Evolutionary conservation across 1,140 invertebrate species (phyloP), one percentile per base, ranked within the genome.

Genomic region (Zaprionus africanus): DNA sequence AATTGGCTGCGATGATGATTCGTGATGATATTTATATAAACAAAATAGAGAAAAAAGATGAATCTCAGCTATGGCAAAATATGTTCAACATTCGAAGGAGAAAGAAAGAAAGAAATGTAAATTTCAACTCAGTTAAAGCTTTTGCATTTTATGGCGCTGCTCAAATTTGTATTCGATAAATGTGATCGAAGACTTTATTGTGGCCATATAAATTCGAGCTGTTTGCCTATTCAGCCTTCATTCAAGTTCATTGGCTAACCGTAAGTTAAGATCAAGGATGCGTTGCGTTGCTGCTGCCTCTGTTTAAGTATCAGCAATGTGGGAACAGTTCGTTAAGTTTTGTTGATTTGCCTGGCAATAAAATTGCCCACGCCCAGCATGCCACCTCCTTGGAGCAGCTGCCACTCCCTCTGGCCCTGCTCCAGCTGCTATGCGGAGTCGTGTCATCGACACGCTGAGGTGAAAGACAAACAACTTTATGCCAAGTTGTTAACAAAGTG

Each of bases 391-490:
- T 7, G 17, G 6, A 17, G 2, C 17, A 6, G 6, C 12, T 24
- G 38, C 38, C 38, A 41, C 2, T 41, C 38, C 38, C 15, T 12
- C 13, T 4, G 11, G 19, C 17, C 38, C 34, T 11, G 36, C 19
- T 11, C 12, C 5, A 11, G 54, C 2, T 51, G 56, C n/a, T 51
- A 12, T 54, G 43, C 58, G 80, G 70, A 71, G 81, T 76, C 76
- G 74, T 85, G 82, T 85, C 82, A 85, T 85, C 82, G 82, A 85
- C 82, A 85, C 79, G 82, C 79, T 59, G 65, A 86, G 79, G 79
- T 82, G 82, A 86, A 86, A 86, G 82, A 87, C 83, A 87, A 87
- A 86, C 83, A 86, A 79, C 82, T 86, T 86, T 78, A 85, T 85
- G 82, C 82, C 82, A 87, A 87, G 83, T 87, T 86, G 79, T 86